Percentiles rank a stretch among this genome's conserved stretches.
These are phyloP conservation scores for Lepus oiostolus DNA, from an alignment of 2,797 vertebrate genomes.

Conservation along the genomic window DNA sequence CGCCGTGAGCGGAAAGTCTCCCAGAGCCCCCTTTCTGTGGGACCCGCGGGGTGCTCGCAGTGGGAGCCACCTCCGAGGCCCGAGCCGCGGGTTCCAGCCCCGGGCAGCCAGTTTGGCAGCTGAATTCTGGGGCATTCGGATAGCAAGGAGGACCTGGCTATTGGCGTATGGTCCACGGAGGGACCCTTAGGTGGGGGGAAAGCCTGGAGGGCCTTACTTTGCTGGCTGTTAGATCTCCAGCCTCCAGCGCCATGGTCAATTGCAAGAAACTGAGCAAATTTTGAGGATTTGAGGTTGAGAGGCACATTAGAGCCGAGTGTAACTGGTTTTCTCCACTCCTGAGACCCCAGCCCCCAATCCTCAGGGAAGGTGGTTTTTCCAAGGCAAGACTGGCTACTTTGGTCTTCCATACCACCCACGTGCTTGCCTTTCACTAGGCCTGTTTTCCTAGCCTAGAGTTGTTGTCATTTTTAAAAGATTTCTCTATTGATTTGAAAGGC, in stretches of 20 bases:
- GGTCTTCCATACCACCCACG: neutral
- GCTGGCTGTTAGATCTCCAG: neutral
- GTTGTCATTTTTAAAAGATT: no score
- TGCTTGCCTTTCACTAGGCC: neutral
- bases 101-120: neutral
- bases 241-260: neutral
- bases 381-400: neutral
- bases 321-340: neutral
- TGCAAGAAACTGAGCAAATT: neutral
- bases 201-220: neutral
- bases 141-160: neutral
- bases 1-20: neutral
- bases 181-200: neutral
- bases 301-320: neutral
- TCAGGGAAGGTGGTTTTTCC: neutral
- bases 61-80: neutral
- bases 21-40: neutral
- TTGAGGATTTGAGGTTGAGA: neutral
- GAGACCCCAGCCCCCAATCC: neutral
- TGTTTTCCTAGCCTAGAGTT: neutral
- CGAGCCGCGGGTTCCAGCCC: neutral
- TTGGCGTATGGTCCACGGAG: neutral
- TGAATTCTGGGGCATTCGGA: neutral
- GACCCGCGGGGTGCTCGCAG: neutral
- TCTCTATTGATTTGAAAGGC: no score